These are phyloP conservation scores for Carcinoscorpius rotundicauda DNA, from an alignment of 1,140 invertebrate species.

Conservation along the genomic window DNA sequence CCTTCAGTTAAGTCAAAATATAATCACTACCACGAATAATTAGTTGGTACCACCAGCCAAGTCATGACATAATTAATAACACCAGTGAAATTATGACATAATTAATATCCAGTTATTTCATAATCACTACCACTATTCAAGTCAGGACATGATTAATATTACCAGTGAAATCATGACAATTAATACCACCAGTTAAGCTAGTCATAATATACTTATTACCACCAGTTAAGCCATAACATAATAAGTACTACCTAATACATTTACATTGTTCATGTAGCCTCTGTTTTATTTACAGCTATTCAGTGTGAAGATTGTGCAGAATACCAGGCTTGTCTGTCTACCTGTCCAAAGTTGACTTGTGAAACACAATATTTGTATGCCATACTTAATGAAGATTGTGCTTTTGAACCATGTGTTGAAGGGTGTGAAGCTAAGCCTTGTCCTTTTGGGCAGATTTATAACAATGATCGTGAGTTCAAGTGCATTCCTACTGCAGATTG, in stretches of 20 bases:
- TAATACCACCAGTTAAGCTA: constrained; percentile 41
- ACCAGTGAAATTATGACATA: too few relatives aligned
- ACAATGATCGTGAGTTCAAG: constrained; percentile 49
- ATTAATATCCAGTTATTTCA: background rate
- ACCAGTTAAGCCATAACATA: too few relatives aligned
- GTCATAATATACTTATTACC: too few relatives aligned
- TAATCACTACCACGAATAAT: too few relatives aligned
- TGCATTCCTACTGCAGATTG: constrained; percentile 59
- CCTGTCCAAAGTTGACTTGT: constrained; percentile 69
- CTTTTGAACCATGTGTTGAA: constrained; percentile 60
- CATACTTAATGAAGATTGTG: constrained; percentile 43
- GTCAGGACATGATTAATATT: constrained; percentile 51
- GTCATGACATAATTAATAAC: too few relatives aligned
- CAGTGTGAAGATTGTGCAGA: constrained; percentile 70
- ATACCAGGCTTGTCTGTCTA: constrained; percentile 65
- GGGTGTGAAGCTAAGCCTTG: constrained; percentile 61
- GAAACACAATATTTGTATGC: constrained; percentile 41
- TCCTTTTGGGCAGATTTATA: constrained; percentile 50
- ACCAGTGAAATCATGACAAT: constrained; percentile 54
- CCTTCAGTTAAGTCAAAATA: too few relatives aligned
- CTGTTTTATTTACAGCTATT: constrained; percentile 47
- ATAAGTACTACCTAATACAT: background rate
- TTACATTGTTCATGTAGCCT: background rate
- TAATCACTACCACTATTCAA: constrained; percentile 69
- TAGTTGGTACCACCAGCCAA: too few relatives aligned